Base-by-base conservation (phyloP, 1,140 invertebrate genomes). In the Lordiphosa clarofinis region DNA sequence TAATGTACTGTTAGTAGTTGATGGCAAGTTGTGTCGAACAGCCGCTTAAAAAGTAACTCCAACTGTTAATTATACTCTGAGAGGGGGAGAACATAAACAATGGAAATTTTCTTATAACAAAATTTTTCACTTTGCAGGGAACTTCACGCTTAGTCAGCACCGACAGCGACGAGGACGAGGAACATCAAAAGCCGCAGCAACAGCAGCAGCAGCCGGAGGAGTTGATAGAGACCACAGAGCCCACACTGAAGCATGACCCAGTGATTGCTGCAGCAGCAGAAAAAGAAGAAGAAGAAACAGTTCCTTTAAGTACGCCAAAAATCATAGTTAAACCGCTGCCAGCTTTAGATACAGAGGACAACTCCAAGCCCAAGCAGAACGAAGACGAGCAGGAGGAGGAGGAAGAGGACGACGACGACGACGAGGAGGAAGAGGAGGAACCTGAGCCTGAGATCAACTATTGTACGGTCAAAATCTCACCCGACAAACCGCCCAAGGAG, bases 91-190 rank as follows among this genome's bases (percentile, higher is more conserved):
- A 19, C 13, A 40, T 40, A 42, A 4, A 10, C 21, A 42, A 12
- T 21, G 10, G 9, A 8, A 19, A 39, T 39, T 56, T 55, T 56
- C 13, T 36, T 11, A 19, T n/a, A 35, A 39, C 33, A 5, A 47
- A 46, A n/a, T n/a, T 60, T 53, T 24, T 10, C 19, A 39, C 47
- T 47, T 87, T 75, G 37, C 70, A 89, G 88, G 92, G 92, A 44
- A 92, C 91, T 50, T 92, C 92, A 35, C 91, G 91, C 65, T 90
- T 92, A 79, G 90, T 92, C 44, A 92, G 92, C 73, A 92, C 91
- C 37, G 91, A 92, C 71, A 92, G 91, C 52, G 92, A 92, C 89
- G 92, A 92, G 86, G 44, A 75, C 68, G 56, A 68, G 68, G 43
- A 75, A 65, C 55, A 54, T n/a, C 46, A 56, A 0, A 56, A 64